Percentiles rank a stretch among this genome's conserved stretches.
These are phyloP conservation scores for Danaus plexippus DNA, from an alignment of 1,140 invertebrate species.

Conservation along the genomic window DNA sequence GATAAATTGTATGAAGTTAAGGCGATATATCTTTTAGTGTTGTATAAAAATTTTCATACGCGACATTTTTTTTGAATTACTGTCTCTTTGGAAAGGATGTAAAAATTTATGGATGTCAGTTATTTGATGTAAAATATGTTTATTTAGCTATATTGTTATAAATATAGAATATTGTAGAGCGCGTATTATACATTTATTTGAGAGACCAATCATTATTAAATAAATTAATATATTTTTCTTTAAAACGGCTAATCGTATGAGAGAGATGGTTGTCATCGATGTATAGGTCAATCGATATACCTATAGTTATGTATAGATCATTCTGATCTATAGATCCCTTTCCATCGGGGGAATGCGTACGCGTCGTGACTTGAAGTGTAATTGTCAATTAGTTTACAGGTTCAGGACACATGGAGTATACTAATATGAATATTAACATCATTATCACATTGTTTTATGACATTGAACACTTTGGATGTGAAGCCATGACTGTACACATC, in stretches of 20 bases:
- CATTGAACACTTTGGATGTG: background rate
- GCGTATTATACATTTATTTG: too few species aligned
- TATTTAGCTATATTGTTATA: too few species aligned
- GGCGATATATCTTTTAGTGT: too few species aligned
- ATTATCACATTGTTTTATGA: conserved; percentile 20
- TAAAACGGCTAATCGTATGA: background rate
- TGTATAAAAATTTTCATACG: too few species aligned
- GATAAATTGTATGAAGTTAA: too few species aligned
- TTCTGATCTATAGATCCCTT: conserved; percentile 17
- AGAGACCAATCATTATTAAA: too few species aligned
- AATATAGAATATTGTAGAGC: too few species aligned
- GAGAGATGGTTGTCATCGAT: conserved; percentile 1
- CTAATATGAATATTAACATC: conserved; percentile 47
- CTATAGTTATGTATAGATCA: conserved; percentile 15
- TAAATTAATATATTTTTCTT: too few species aligned
- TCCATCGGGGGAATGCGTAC: conserved; percentile 29
- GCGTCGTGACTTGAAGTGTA: conserved; percentile 51
- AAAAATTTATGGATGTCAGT: too few species aligned
- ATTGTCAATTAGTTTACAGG: conserved; percentile 41
- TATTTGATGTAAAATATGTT: too few species aligned
- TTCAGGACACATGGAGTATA: conserved; percentile 27
- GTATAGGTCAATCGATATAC: conserved; percentile 9
- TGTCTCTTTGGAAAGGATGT: background rate
- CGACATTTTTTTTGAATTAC: background rate
- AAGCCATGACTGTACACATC: too few species aligned